These are phyloP conservation scores for Falco columbarius DNA, from an alignment of 2,797 vertebrate genomes.

Conservation along the genomic window DNA sequence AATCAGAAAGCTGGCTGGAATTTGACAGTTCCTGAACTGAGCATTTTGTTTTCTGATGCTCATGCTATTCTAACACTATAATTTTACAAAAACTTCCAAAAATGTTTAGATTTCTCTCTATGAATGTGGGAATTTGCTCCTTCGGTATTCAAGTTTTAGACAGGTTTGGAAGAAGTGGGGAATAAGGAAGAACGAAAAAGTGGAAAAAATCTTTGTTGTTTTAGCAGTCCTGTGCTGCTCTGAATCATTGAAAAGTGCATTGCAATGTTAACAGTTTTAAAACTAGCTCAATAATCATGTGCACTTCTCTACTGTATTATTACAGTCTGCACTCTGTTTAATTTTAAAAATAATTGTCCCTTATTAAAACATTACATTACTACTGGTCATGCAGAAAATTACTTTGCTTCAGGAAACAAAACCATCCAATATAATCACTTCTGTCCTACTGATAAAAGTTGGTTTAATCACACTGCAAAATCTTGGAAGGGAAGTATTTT, in stretches of 20 bases:
- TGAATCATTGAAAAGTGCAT: not conserved
- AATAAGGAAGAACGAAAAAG: not conserved
- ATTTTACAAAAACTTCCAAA: not conserved
- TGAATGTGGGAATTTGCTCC: not conserved
- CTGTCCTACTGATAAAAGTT: constrained; percentile 64
- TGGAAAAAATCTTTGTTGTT: not conserved
- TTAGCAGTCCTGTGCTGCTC: not conserved
- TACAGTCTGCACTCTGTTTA: constrained; percentile 70
- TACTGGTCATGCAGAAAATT: constrained; percentile 82
- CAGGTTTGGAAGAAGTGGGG: not conserved
- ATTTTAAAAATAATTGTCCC: constrained; percentile 79
- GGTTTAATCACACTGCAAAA: constrained; percentile 72
- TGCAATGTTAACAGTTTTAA: constrained; percentile 51
- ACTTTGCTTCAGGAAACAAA: constrained; percentile 76
- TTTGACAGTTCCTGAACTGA: not conserved
- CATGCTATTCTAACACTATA: not conserved
- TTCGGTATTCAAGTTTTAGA: not conserved
- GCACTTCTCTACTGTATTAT: constrained; percentile 55
- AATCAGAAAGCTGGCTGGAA: not conserved
- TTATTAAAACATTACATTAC: constrained; percentile 79
- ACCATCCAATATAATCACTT: constrained; percentile 64
- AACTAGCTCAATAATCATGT: constrained; percentile 49
- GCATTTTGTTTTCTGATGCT: not conserved
- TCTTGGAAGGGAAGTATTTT: constrained; percentile 54
- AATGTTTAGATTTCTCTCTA: not conserved